A percentile compares a stretch with the other conserved stretches of the same genome.
Conservation (phyloP, 2,888 invertebrate species). For the Willowsia nigromaculata region DNA sequence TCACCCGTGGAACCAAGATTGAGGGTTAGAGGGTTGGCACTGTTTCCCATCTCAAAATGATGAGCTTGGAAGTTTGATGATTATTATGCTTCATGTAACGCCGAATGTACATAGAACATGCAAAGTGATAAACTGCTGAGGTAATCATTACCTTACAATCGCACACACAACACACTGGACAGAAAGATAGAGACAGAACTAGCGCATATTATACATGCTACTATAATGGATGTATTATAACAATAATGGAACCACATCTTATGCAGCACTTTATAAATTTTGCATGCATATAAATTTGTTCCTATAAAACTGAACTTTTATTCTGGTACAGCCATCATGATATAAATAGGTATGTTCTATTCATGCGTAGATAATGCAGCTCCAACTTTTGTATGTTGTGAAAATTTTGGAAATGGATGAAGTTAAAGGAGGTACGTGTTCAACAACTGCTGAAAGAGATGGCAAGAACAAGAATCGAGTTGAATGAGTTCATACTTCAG, state of each 20-base stretch:
- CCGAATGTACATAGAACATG: not conserved
- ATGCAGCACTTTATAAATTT: slow-evolving; percentile 8
- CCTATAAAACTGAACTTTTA: not conserved
- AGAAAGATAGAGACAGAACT: slow-evolving; percentile 35
- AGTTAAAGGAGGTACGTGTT: not conserved
- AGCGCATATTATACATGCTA: slow-evolving; percentile 25
- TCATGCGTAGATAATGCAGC: slow-evolving; percentile 27
- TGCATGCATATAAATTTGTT: slow-evolving; percentile 40
- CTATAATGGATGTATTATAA: not conserved
- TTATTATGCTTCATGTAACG: not conserved
- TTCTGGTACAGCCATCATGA: not conserved
- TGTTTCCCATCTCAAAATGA: not conserved
- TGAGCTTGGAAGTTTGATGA: not conserved
- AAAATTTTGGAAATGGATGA: slow-evolving; percentile 3
- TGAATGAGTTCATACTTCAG: not conserved
- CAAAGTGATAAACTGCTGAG: slow-evolving; percentile 9
- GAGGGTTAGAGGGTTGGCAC: slow-evolving; percentile 2
- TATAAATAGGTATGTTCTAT: not conserved
- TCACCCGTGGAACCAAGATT: not conserved
- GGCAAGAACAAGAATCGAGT: not conserved
- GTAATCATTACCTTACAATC: not conserved
- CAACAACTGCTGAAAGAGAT: not conserved
- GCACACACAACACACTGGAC: slow-evolving; percentile 23
- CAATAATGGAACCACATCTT: not conserved
- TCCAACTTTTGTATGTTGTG: slow-evolving; percentile 9